Conservation (phyloP, 2,888 invertebrate genomes). For the Thalpophila matura region DNA sequence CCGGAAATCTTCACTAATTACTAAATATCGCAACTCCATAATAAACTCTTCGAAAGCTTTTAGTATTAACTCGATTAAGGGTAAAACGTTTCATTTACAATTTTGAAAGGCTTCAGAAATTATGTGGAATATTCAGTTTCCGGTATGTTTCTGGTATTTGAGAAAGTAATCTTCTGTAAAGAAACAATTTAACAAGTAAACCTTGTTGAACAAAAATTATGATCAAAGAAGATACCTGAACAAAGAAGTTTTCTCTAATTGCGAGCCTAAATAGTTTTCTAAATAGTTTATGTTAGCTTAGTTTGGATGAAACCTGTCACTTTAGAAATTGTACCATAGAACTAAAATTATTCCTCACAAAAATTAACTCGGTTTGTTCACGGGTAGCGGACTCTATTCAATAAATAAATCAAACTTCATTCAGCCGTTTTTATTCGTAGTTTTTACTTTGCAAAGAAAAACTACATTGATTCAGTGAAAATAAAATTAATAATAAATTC, state of each 20-base stretch:
- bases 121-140: background rate
- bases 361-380: background rate
- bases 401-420: conserved; percentile 8
- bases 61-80: conserved; percentile 23
- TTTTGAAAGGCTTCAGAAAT: conserved; percentile 25
- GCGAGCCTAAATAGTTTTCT: background rate
- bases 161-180: background rate
- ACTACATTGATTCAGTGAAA: background rate
- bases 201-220: background rate
- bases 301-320: background rate
- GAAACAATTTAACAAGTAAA: background rate
- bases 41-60: conserved; percentile 29
- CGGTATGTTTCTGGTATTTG: background rate
- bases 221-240: background rate
- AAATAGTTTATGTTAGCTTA: background rate
- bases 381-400: background rate
- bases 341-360: background rate
- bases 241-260: background rate
- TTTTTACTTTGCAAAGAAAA: conserved; percentile 2
- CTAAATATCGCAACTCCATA: conserved; percentile 16
- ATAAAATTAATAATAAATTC: background rate
- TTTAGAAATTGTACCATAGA: background rate
- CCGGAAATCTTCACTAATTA: conserved; percentile 49
- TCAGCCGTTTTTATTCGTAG: background rate
- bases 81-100: conserved; percentile 10